These are phyloP conservation scores for Geophilus truncorum DNA, from an alignment of 2,888 invertebrate species.

Conservation along the genomic window DNA sequence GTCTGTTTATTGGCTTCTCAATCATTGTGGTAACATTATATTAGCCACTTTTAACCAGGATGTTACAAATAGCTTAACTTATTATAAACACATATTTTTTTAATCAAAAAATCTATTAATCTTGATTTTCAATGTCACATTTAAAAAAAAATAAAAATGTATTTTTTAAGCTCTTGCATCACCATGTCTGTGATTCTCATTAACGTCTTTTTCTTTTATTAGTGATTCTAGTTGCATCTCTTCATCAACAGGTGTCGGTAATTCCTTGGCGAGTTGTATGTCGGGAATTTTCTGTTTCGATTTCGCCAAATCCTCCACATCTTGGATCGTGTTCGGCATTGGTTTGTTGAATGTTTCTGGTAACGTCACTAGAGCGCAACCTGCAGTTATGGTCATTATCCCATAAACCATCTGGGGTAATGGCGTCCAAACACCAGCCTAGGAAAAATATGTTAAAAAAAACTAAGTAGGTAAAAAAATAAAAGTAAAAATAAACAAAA, in stretches of 20 bases:
- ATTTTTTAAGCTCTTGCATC: neutral
- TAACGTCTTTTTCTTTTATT: neutral
- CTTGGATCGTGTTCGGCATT: slow-evolving; percentile 32
- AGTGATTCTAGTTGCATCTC: neutral
- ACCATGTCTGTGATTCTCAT: neutral
- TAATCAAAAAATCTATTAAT: too few species aligned
- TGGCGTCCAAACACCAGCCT: neutral
- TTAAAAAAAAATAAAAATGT: too few species aligned
- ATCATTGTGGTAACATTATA: neutral
- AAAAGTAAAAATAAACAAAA: neutral
- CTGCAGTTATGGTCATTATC: neutral
- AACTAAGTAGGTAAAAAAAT: too few species aligned
- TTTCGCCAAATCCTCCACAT: neutral
- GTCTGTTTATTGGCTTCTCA: neutral
- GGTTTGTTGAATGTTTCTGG: slow-evolving; percentile 32
- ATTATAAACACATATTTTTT: too few species aligned
- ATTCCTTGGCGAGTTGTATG: neutral
- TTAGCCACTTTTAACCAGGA: neutral
- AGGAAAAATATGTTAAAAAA: too few species aligned
- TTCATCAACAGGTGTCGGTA: neutral
- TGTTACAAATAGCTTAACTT: too few species aligned
- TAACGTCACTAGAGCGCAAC: neutral
- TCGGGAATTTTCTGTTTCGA: neutral
- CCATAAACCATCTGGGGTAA: slow-evolving; percentile 19
- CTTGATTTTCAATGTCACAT: too few species aligned